Evolutionary conservation across 1,140 invertebrate species (phyloP).

Genomic region (Drosophila equinoxialis): DNA sequence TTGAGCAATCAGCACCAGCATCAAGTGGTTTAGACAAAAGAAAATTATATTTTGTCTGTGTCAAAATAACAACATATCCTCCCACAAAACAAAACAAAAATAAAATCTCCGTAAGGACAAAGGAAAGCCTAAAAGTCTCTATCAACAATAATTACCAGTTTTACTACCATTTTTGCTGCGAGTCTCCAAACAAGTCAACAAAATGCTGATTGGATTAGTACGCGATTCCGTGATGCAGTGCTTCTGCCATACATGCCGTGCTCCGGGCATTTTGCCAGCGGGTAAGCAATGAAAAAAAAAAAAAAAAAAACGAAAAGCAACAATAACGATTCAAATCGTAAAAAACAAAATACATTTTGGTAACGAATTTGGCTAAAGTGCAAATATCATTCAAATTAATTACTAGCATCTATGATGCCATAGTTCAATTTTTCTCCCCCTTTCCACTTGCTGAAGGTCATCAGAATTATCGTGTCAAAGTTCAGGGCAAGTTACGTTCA

Average conservation of each 20-base stretch:
- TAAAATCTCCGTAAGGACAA: neutral
- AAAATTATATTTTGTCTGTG: neutral
- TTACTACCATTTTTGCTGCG: conserved; percentile 26
- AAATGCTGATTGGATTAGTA: conserved; percentile 92
- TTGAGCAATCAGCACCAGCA: conserved; percentile 8
- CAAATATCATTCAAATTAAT: conserved; percentile 15
- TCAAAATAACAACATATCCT: conserved; percentile 9
- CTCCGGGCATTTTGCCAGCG: conserved; percentile 87
- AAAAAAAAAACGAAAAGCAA: neutral
- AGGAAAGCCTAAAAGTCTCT: neutral
- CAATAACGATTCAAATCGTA: neutral
- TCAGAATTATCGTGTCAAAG: conserved; percentile 15
- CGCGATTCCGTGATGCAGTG: conserved; percentile 94
- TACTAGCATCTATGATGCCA: neutral
- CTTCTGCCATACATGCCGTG: conserved; percentile 94
- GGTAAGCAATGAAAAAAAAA: conserved; percentile 84
- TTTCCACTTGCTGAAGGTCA: conserved; percentile 18
- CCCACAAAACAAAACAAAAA: neutral
- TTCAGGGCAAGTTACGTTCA: conserved; percentile 24
- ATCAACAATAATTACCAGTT: conserved; percentile 9
- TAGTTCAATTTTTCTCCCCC: neutral
- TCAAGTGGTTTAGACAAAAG: conserved; percentile 12
- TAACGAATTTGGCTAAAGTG: conserved; percentile 35
- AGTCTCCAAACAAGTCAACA: conserved; percentile 38
- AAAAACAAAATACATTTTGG: conserved; percentile 13